phyloP scores from a whole-genome alignment of 1,140 invertebrate species.

The Ceratina japonica region DNA sequence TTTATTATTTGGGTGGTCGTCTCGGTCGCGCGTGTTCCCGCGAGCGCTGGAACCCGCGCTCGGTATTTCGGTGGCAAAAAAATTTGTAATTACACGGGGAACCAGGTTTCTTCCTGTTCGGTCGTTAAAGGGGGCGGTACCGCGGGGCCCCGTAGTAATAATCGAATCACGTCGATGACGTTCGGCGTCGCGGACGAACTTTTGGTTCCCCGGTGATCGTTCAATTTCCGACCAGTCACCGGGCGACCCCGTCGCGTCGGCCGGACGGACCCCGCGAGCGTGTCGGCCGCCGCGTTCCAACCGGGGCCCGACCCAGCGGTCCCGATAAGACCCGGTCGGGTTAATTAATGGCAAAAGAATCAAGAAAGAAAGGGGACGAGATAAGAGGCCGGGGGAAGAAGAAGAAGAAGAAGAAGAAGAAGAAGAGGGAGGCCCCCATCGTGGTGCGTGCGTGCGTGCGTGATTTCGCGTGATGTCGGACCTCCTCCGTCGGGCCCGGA shows the following conservation, averaged over 20 bases:
- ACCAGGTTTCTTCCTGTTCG: conserved; percentile 2
- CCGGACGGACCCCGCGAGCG: too few species aligned
- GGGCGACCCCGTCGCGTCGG: background rate
- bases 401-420: too few species aligned
- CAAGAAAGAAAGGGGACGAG: conserved; percentile 55
- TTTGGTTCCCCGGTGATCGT: conserved; percentile 56
- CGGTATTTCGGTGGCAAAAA: conserved; percentile 14
- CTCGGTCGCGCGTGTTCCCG: conserved; percentile 4
- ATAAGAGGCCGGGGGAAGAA: conserved; percentile 55
- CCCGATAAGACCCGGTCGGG: conserved; percentile 62
- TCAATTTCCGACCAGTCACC: conserved; percentile 66
- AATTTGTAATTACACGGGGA: conserved; percentile 37
- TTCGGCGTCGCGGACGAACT: background rate
- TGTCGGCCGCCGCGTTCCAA: conserved; percentile 10
- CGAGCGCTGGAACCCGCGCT: background rate
- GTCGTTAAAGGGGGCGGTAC: conserved; percentile 46
- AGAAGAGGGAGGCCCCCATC: too few species aligned
- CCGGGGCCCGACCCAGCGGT: conserved; percentile 27
- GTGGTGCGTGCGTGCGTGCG: conserved; percentile 48
- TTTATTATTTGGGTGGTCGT: conserved; percentile 27
- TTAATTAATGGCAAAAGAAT: conserved; percentile 67
- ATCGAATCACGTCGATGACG: conserved; percentile 63
- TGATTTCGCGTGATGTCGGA: conserved; percentile 46
- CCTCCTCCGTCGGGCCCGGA: conserved; percentile 13
- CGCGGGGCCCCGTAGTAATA: conserved; percentile 61